Evolutionary conservation across 37 sponge, comb jelly and placozoan genomes (phyloP).

Genomic region (Chondrosia reniformis): DNA sequence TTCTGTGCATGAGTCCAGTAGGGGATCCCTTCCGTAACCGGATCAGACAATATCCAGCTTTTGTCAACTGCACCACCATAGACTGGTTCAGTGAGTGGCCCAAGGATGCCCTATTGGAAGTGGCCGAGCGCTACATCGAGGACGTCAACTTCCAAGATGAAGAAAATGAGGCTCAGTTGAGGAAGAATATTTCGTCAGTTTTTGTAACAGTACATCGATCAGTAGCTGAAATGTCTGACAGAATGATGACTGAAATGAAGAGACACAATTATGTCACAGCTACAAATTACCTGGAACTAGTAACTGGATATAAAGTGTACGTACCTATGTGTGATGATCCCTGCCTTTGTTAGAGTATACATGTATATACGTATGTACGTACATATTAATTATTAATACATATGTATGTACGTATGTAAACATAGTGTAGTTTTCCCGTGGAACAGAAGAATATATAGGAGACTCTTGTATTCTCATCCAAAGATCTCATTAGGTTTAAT

Average conservation of each 20-base stretch:
- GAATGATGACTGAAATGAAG: slow-evolving; percentile 97
- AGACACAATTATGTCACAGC: slow-evolving; percentile 98
- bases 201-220: slow-evolving; percentile 93
- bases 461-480: too few relatives aligned
- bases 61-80: slow-evolving; percentile 99
- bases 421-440: too few relatives aligned
- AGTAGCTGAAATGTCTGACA: slow-evolving; percentile 87
- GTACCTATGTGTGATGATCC: slow-evolving; percentile 11
- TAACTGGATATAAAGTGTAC: slow-evolving; percentile 90
- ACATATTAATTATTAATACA: too few relatives aligned
- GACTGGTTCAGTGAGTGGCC: slow-evolving; percentile 99
- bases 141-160: slow-evolving; percentile 66
- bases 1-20: slow-evolving; percentile 98
- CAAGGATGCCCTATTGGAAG: slow-evolving; percentile 95
- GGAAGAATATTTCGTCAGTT: slow-evolving; percentile 66
- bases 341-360: too few relatives aligned
- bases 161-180: slow-evolving; percentile 30
- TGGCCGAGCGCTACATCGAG: slow-evolving; percentile 91
- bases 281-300: slow-evolving; percentile 98
- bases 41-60: slow-evolving; percentile 93
- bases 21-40: slow-evolving; percentile 98
- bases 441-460: too few relatives aligned
- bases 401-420: too few relatives aligned
- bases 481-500: too few relatives aligned
- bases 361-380: too few relatives aligned